phyloP scores from a whole-genome alignment of 1,140 invertebrate genomes.

The Globodera rostochiensis region DNA sequence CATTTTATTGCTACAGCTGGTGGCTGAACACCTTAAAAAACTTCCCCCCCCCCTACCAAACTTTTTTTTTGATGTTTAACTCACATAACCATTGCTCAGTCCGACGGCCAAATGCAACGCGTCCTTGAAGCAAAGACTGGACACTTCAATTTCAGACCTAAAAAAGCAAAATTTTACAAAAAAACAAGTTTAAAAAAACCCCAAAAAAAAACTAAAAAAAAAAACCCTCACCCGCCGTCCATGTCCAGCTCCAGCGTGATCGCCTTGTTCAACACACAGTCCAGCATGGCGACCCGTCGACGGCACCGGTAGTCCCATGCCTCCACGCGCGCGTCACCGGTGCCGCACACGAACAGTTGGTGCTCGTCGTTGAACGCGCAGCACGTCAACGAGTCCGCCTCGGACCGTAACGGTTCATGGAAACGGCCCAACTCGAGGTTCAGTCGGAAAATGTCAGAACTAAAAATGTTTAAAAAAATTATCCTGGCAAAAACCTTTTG shows the following conservation, averaged over 20 bases:
- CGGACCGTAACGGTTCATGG: constrained; percentile 79
- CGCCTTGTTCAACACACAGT: constrained; percentile 78
- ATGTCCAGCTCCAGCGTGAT: constrained; percentile 69
- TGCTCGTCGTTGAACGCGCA: constrained; percentile 85
- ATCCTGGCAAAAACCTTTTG: background rate
- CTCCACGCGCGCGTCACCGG: constrained; percentile 87
- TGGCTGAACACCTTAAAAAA: no score
- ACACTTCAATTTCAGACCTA: constrained; percentile 71
- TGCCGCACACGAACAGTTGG: constrained; percentile 83
- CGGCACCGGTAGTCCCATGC: constrained; percentile 85
- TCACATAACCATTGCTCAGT: constrained; percentile 83
- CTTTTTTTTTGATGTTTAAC: constrained; percentile 54
- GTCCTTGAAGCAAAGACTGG: constrained; percentile 70
- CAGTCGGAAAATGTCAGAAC: constrained; percentile 85
- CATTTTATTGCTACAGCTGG: background rate
- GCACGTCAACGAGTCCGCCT: constrained; percentile 75
- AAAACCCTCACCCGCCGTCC: constrained; percentile 23
- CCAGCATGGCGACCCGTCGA: constrained; percentile 77
- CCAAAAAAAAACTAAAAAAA: constrained; percentile 12
- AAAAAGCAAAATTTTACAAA: background rate
- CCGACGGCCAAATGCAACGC: constrained; percentile 84
- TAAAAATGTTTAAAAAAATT: constrained; percentile 66
- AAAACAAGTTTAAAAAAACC: no score
- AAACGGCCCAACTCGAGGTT: constrained; percentile 95
- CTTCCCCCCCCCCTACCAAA: no score